These are phyloP conservation scores for Drosophila rufa DNA, from an alignment of 1,140 invertebrate species.

Conservation along the genomic window DNA sequence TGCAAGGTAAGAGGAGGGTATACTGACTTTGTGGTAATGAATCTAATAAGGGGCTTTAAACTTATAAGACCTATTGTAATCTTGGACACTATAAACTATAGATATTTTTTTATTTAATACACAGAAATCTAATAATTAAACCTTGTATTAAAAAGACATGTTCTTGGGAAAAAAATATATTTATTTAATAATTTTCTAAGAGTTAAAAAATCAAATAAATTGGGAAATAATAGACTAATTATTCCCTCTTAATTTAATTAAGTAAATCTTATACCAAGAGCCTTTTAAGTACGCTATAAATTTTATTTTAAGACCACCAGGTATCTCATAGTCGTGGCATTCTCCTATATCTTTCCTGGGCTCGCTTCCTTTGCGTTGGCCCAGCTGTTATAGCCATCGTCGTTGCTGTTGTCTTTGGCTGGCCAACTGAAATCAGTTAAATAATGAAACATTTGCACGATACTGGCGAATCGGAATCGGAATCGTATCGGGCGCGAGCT, in stretches of 20 bases:
- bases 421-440: slow-evolving; percentile 76
- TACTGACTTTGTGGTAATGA: no score
- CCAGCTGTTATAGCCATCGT: slow-evolving; percentile 44
- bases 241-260: no score
- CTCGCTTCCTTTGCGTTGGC: slow-evolving; percentile 2
- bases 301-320: not conserved
- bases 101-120: no score
- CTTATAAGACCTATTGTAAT: no score
- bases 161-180: no score
- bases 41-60: no score
- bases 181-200: no score
- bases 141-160: no score
- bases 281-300: not conserved
- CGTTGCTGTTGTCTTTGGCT: slow-evolving; percentile 5
- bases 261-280: rapidly evolving
- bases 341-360: not conserved
- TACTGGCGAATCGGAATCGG: slow-evolving; percentile 74
- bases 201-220: no score
- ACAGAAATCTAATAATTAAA: no score
- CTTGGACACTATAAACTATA: no score
- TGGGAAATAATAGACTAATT: not conserved
- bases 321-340: not conserved
- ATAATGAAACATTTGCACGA: slow-evolving; percentile 83
- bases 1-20: no score
- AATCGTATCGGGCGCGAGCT: slow-evolving; percentile 44